A percentile compares a stretch with the other conserved stretches of the same genome.
These are phyloP conservation scores for Chalcosyrphus nemorum DNA, from an alignment of 2,888 invertebrate species.

Conservation along the genomic window DNA sequence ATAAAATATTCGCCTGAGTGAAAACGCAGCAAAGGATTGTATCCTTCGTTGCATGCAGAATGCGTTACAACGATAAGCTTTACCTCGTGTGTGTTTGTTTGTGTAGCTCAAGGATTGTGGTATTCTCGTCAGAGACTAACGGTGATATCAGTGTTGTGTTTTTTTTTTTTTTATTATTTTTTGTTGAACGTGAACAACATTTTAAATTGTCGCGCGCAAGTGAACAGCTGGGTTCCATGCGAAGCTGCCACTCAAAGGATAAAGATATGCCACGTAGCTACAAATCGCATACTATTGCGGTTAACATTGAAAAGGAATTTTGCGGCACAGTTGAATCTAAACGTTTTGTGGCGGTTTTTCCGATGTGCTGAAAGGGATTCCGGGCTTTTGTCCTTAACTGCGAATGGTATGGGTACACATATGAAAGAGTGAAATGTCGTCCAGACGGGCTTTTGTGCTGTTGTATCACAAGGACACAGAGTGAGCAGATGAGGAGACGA, in stretches of 20 bases:
- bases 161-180: not conserved
- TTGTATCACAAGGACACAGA: constrained; percentile 40
- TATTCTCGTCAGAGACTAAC: constrained; percentile 25
- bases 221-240: constrained; percentile 26
- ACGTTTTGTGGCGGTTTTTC: constrained; percentile 39
- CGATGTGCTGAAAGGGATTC: constrained; percentile 50
- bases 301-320: constrained; percentile 64
- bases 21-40: not conserved
- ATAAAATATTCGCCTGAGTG: not conserved
- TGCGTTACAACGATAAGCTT: constrained; percentile 56
- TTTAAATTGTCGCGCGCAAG: constrained; percentile 46
- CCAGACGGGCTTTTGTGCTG: constrained; percentile 48
- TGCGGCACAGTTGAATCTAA: constrained; percentile 54
- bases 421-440: constrained; percentile 48
- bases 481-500: not conserved
- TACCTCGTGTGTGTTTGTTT: constrained; percentile 7
- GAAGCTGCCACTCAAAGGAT: constrained; percentile 60
- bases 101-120: constrained; percentile 32
- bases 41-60: constrained; percentile 32
- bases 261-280: constrained; percentile 71
- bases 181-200: constrained; percentile 61
- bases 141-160: constrained; percentile 55
- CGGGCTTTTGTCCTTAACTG: constrained; percentile 49
- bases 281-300: constrained; percentile 71
- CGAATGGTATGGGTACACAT: no score